Conservation (phyloP, 2,888 invertebrate species). For the Drosophila glabriapex region DNA sequence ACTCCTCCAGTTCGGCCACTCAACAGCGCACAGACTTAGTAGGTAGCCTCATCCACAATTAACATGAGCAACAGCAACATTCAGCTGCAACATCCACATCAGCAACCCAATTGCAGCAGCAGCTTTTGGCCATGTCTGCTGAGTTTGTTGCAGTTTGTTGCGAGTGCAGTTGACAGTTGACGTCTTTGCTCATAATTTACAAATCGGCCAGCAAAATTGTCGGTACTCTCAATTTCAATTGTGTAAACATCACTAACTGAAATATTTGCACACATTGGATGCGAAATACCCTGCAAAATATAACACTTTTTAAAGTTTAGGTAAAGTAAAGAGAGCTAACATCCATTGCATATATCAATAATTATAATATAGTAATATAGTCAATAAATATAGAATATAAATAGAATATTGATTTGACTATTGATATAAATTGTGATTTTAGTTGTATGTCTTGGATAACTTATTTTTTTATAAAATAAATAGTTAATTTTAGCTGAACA, state of each 20-base stretch:
- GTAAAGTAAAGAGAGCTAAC: background rate
- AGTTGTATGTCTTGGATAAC: too few species aligned
- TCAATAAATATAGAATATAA: background rate
- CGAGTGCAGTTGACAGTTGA: slow-evolving; percentile 59
- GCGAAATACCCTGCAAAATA: slow-evolving; percentile 14
- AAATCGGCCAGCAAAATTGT: slow-evolving; percentile 50
- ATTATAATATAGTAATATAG: background rate
- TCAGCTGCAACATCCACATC: slow-evolving; percentile 9
- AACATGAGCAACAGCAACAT: slow-evolving; percentile 2
- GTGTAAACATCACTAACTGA: slow-evolving; percentile 4
- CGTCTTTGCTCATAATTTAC: slow-evolving; percentile 63
- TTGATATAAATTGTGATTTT: background rate
- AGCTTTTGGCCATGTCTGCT: slow-evolving; percentile 37
- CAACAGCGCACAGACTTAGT: slow-evolving; percentile 37
- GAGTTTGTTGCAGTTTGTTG: slow-evolving; percentile 49
- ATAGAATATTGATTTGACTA: background rate
- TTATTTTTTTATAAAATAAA: too few species aligned
- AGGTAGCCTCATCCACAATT: slow-evolving; percentile 34
- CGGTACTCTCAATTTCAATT: slow-evolving; percentile 42
- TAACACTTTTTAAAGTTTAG: too few species aligned
- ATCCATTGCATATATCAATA: background rate
- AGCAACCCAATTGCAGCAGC: slow-evolving; percentile 19
- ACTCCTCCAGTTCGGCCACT: slow-evolving; percentile 10
- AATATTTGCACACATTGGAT: background rate
- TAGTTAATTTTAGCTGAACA: background rate